Evolutionary conservation across 1,140 invertebrate species (phyloP).

Genomic region (Paramacrobiotus metropolitanus): DNA sequence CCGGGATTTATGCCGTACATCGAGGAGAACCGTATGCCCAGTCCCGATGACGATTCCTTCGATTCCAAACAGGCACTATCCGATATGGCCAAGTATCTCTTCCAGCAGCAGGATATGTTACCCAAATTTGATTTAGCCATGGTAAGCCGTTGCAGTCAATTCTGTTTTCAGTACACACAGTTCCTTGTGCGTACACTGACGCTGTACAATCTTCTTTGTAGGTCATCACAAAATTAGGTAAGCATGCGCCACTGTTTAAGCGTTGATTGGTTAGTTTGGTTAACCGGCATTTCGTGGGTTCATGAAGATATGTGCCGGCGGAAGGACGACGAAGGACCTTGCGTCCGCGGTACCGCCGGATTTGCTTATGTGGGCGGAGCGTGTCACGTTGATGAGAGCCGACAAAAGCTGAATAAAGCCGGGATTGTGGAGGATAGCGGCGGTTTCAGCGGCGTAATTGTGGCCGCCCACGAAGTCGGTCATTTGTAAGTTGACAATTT

Average conservation of each 20-base stretch:
- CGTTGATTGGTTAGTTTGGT: too few relatives aligned
- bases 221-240: constrained; percentile 54
- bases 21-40: constrained; percentile 55
- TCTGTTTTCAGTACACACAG: too few relatives aligned
- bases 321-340: constrained; percentile 69
- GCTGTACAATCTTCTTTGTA: too few relatives aligned
- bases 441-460: constrained; percentile 82
- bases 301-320: constrained; percentile 65
- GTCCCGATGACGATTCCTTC: constrained; percentile 55
- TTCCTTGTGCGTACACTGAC: too few relatives aligned
- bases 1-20: constrained; percentile 47
- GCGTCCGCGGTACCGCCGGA: constrained; percentile 89
- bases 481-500: constrained; percentile 93
- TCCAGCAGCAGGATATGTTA: constrained; percentile 55
- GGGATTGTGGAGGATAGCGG: constrained; percentile 88
- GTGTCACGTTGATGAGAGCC: constrained; percentile 75
- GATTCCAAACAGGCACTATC: constrained; percentile 77
- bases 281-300: too few relatives aligned
- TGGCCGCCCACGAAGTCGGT: constrained; percentile 82
- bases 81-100: constrained; percentile 89
- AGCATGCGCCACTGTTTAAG: constrained; percentile 5
- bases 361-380: constrained; percentile 86
- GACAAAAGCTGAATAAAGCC: constrained; percentile 73
- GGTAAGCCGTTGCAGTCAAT: too few relatives aligned
- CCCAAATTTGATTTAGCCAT: constrained; percentile 86